Evolutionary conservation across 2,888 invertebrate genomes (phyloP), one percentile per base, ranked within the genome.

Genomic region (Monopis laevigella): DNA sequence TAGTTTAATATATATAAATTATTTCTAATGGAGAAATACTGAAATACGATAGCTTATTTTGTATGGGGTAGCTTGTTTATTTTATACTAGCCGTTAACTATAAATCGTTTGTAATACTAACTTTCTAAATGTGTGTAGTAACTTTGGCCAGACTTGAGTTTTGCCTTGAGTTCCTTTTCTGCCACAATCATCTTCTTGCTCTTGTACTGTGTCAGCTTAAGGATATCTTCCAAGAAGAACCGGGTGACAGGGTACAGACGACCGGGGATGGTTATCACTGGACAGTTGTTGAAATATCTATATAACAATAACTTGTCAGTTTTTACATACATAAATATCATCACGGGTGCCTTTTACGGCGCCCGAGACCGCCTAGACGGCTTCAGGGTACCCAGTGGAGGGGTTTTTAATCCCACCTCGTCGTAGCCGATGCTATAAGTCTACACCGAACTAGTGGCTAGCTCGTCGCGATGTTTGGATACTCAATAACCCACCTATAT

Each of bases 261-360:
- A 0, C 94, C 95, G 26, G 92, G 89, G 42, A 95, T 89, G 21
- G 81, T 83, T 21, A 95, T 75, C 14, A 93, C 85, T 0, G 90
- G 88, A 49, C 92, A 91, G 54, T 85, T 85, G 58, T 86, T 86
- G 68, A 98, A 98, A 66, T 96, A 98, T 26, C 82, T 82, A 51
- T 0, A 17, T 38, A 18, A 14, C 11, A n/a, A n/a, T n/a, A n/a
- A n/a, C n/a, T n/a, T n/a, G n/a, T n/a, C n/a, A n/a, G n/a, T n/a
- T n/a, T n/a, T n/a, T n/a, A n/a, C n/a, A n/a, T n/a, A n/a, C n/a
- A n/a, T n/a, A n/a, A n/a, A n/a, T n/a, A n/a, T n/a, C n/a, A n/a
- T n/a, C n/a, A n/a, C n/a, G n/a, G n/a, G n/a, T n/a, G n/a, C n/a
- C n/a, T n/a, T n/a, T n/a, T n/a, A n/a, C n/a, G n/a, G n/a, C n/a